phyloP scores from a whole-genome alignment of 2,797 vertebrate genomes.

The Phoebastria nigripes region DNA sequence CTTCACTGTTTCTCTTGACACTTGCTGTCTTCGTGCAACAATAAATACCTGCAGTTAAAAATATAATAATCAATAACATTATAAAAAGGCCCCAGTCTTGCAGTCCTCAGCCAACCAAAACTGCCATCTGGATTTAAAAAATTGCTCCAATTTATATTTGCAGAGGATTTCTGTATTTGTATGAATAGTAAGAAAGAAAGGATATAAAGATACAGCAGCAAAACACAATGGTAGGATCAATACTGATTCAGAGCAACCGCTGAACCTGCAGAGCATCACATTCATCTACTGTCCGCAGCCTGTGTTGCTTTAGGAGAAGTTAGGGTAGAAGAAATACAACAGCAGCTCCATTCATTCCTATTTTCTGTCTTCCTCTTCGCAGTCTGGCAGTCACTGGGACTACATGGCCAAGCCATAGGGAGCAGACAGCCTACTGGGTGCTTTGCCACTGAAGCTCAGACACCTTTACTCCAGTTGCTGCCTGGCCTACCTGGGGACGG shows the following conservation, averaged over 20 bases:
- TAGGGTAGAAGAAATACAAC: not conserved
- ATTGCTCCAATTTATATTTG: not conserved
- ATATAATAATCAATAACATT: not conserved
- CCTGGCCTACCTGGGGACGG: not conserved
- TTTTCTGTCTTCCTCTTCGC: not conserved
- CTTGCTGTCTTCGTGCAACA: not conserved
- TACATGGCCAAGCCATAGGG: rapidly evolving
- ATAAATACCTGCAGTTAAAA: not conserved
- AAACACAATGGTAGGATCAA: not conserved
- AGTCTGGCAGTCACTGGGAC: not conserved
- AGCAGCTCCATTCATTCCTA: not conserved
- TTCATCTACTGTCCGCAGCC: not conserved
- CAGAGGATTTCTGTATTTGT: not conserved
- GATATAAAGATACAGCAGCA: not conserved
- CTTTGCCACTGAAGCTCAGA: not conserved
- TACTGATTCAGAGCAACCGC: not conserved
- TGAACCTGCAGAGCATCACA: not conserved
- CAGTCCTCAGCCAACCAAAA: not conserved
- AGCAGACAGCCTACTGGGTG: not conserved
- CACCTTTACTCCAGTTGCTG: not conserved
- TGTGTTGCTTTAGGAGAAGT: not conserved
- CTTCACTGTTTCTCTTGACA: not conserved
- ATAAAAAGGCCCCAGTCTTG: not conserved
- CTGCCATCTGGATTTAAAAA: not conserved
- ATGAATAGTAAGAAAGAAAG: not conserved